Conservation (phyloP, 2,797 vertebrate species). For the Orientallactaga sibirica region DNA sequence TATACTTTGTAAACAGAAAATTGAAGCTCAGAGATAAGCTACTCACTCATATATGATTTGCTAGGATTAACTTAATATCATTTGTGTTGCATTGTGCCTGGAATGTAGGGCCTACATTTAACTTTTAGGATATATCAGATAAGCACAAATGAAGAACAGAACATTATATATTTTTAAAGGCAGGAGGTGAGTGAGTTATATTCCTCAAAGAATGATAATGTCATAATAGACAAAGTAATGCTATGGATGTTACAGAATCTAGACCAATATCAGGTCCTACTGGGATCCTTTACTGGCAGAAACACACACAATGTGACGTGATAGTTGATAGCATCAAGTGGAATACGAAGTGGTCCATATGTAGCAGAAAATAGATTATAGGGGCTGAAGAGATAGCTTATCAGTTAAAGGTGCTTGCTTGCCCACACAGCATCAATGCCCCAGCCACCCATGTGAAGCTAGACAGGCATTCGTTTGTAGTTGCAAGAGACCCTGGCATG, state of each 20-base stretch:
- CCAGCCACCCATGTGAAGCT: too few relatives aligned
- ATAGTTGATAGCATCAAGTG: neutral
- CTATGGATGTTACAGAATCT: neutral
- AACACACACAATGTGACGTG: constrained; percentile 42
- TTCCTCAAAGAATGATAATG: constrained; percentile 33
- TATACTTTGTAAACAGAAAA: constrained; percentile 27
- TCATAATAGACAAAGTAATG: constrained; percentile 45
- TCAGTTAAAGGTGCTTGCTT: too few relatives aligned
- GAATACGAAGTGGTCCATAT: neutral
- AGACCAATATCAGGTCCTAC: neutral
- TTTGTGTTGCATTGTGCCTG: neutral
- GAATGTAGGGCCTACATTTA: neutral
- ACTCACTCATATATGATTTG: neutral
- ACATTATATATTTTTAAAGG: neutral
- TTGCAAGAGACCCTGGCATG: too few relatives aligned
- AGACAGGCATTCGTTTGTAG: too few relatives aligned
- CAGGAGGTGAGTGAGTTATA: neutral
- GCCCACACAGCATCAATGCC: too few relatives aligned
- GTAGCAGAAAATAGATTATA: neutral
- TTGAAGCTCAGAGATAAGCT: constrained; percentile 17
- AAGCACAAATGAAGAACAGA: constrained; percentile 10
- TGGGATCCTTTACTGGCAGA: neutral
- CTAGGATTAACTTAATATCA: neutral
- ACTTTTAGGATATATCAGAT: neutral
- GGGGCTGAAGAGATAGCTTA: too few relatives aligned